Evolutionary conservation across 1,140 invertebrate genomes (phyloP).

Genomic region (Plectrocnemia conspersa): DNA sequence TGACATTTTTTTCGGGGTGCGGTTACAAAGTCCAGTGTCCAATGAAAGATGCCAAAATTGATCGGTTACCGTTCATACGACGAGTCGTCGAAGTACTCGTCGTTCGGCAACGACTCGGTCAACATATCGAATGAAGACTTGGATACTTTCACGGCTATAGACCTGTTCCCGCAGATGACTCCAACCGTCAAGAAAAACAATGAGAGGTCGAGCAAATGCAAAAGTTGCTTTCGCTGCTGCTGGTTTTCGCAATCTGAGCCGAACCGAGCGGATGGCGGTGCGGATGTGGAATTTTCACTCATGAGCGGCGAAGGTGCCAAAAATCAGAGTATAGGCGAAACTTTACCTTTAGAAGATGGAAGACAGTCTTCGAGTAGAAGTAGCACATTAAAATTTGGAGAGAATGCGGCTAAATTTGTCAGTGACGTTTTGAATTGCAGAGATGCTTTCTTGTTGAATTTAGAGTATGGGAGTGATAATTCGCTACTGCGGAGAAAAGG

Average conservation of each 20-base stretch:
- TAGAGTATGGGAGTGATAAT: constrained; percentile 27
- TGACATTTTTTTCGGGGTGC: too few species aligned
- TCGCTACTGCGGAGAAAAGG: constrained; percentile 22
- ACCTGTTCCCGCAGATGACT: constrained; percentile 23
- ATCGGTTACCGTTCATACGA: constrained; percentile 35
- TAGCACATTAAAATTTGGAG: constrained; percentile 22
- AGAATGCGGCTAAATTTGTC: constrained; percentile 28
- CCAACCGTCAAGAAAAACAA: background rate
- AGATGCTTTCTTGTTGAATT: constrained; percentile 29
- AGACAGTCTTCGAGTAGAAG: constrained; percentile 16
- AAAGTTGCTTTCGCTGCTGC: constrained; percentile 33
- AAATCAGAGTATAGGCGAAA: background rate
- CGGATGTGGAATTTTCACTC: constrained; percentile 44
- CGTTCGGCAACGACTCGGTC: constrained; percentile 34
- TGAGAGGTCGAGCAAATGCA: constrained; percentile 21
- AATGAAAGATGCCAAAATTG: constrained; percentile 37
- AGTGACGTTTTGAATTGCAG: constrained; percentile 30
- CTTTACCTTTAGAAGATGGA: constrained; percentile 5
- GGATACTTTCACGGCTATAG: constrained; percentile 14
- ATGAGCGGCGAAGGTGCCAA: constrained; percentile 41
- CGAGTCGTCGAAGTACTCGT: constrained; percentile 37
- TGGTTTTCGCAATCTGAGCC: constrained; percentile 15
- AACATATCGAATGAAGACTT: constrained; percentile 28
- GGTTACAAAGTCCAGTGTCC: too few species aligned
- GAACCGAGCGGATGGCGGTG: background rate